These are phyloP conservation scores for Callyntrura sp. DNA, from an alignment of 2,888 invertebrate genomes.

Conservation along the genomic window DNA sequence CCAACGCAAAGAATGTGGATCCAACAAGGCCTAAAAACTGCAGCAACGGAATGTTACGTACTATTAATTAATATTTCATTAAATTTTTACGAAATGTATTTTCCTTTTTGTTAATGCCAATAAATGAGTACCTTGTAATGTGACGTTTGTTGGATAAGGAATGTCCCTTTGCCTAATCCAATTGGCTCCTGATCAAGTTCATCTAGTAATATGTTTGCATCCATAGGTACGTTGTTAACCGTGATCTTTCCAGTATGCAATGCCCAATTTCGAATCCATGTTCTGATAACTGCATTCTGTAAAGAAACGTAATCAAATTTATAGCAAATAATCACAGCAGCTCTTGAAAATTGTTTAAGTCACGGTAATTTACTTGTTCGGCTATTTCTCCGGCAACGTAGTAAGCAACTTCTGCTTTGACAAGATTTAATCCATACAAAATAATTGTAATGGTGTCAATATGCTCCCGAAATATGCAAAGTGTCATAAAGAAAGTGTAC, in stretches of 20 bases:
- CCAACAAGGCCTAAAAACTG: too few relatives aligned
- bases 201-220: neutral
- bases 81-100: too few relatives aligned
- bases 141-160: neutral
- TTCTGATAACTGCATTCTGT: neutral
- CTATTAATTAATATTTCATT: too few relatives aligned
- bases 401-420: neutral
- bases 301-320: too few relatives aligned
- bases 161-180: neutral
- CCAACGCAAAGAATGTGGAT: too few relatives aligned
- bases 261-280: neutral
- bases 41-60: too few relatives aligned
- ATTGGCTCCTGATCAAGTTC: neutral
- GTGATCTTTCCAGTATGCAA: neutral
- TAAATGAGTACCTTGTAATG: neutral
- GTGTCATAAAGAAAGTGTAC: neutral
- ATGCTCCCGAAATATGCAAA: neutral
- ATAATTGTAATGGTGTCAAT: neutral
- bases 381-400: neutral
- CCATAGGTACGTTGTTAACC: neutral
- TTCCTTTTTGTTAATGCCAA: too few relatives aligned
- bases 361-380: neutral
- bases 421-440: neutral
- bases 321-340: too few relatives aligned
- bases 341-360: too few relatives aligned